A percentile compares a stretch with the other conserved stretches of the same genome.
phyloP scores from a whole-genome alignment of 1,140 invertebrate species.

The Akabosia matsudoensis region DNA sequence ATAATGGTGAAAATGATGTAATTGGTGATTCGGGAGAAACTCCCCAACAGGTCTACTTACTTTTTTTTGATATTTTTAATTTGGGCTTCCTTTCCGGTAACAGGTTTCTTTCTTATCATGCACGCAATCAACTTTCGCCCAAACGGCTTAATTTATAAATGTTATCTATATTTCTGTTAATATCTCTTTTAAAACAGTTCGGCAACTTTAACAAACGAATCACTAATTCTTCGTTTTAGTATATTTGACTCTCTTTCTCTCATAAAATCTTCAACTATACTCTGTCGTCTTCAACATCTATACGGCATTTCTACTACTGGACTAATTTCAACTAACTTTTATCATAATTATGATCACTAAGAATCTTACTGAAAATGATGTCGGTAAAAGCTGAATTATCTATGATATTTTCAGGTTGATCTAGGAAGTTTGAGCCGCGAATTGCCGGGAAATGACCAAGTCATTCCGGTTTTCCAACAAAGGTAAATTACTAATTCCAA shows the following conservation, averaged over 20 bases:
- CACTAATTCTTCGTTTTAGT: background rate
- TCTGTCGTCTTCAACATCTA: background rate
- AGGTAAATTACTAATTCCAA: constrained; percentile 26
- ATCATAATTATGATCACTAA: background rate
- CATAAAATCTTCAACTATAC: background rate
- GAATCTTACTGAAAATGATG: background rate
- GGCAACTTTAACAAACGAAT: background rate
- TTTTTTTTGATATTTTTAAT: background rate
- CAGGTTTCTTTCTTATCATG: background rate
- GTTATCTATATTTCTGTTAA: background rate
- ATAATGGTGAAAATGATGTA: background rate
- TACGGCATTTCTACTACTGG: background rate
- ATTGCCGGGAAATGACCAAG: constrained; percentile 33
- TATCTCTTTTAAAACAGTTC: background rate
- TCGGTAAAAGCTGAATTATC: background rate
- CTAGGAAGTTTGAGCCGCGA: constrained; percentile 12
- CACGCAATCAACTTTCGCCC: too few relatives aligned
- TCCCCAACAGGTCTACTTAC: background rate
- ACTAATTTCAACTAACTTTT: constrained; percentile 8
- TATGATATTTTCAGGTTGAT: constrained; percentile 28
- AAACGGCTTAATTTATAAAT: too few relatives aligned
- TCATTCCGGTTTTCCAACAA: constrained; percentile 44
- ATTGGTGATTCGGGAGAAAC: background rate
- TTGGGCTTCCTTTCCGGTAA: background rate
- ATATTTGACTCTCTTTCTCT: background rate